These are phyloP conservation scores for Brachycybe producta DNA, from an alignment of 2,888 invertebrate genomes.

Conservation along the genomic window DNA sequence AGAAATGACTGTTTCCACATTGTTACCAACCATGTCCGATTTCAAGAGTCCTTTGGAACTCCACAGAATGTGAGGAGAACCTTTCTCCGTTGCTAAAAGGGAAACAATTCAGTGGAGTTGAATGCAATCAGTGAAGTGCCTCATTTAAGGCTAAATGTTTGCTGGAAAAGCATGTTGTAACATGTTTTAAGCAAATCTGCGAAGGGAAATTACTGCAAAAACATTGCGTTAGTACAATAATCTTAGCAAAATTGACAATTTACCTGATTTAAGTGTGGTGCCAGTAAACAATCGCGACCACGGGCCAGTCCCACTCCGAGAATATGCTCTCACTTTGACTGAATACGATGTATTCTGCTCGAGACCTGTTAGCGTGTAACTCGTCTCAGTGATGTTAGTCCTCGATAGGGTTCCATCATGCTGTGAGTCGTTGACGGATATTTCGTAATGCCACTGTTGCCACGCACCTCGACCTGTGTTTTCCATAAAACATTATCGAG, in stretches of 20 bases:
- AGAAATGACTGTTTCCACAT: conserved; percentile 53
- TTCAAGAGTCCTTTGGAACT: conserved; percentile 63
- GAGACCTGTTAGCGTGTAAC: conserved; percentile 47
- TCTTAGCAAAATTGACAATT: no score
- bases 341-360: conserved; percentile 60
- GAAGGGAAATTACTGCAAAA: no score
- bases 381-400: conserved; percentile 21
- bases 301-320: conserved; percentile 58
- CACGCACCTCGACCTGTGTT: conserved; percentile 46
- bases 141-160: no score
- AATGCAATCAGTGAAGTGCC: no score
- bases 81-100: conserved; percentile 6
- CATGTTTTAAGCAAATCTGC: no score
- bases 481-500: background rate
- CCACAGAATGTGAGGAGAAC: conserved; percentile 40
- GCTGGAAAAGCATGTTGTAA: no score
- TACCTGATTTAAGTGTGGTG: conserved; percentile 39
- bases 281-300: conserved; percentile 58
- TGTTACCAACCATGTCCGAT: conserved; percentile 68
- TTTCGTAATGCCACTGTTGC: conserved; percentile 65
- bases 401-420: conserved; percentile 35
- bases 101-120: background rate
- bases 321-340: conserved; percentile 65
- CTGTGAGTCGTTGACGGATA: conserved; percentile 42
- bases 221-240: no score